Evolutionary conservation across 2,888 invertebrate genomes (phyloP), one percentile per base, ranked within the genome.

Genomic region (Eristalinus aeneus): DNA sequence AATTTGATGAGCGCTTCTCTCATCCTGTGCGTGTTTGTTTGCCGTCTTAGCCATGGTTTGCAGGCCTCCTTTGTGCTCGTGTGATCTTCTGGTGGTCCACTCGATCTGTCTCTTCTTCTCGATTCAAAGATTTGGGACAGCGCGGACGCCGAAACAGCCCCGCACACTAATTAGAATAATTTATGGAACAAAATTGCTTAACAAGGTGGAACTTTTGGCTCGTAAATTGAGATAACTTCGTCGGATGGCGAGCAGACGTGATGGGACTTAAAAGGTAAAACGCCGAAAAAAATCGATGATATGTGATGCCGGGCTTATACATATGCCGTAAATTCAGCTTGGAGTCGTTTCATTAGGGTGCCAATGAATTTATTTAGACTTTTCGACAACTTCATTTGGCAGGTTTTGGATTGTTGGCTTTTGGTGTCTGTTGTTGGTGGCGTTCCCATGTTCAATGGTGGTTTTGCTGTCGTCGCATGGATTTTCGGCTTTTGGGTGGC

Each of bases 331-430:
- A 81, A 86, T 82, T 77, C 22, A 46, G 34, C 73, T 64, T 53
- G n/a, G 73, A 69, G 53, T 65, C 71, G 71, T 64, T 61, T 71
- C 86, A 87, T 83, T 83, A 83, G 83, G 79, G 87, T 87, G 87
- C 71, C 86, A 78, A 81, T 86, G 86, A 81, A 80, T 78, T 88
- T 86, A 88, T 86, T 88, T 86, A 32, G 86, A 82, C 77, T 81
- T 81, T 76, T 88, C 88, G 86, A 88, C 88, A 88, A 81, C 88
- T 88, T 88, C 85, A 88, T 88, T 88, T 88, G 72, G 86, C 82
- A 74, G 82, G 69, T 82, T 77, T 39, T 39, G 39, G n/a, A 12
- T 12, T 39, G 46, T 46, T 46, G 16, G 12, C n/a, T 20, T 11
- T 16, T 56, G 12, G 32, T 1, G 12, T 6, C 8, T 6, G 10